phyloP scores from a whole-genome alignment of 2,888 invertebrate species.

The Portevinia maculata region DNA sequence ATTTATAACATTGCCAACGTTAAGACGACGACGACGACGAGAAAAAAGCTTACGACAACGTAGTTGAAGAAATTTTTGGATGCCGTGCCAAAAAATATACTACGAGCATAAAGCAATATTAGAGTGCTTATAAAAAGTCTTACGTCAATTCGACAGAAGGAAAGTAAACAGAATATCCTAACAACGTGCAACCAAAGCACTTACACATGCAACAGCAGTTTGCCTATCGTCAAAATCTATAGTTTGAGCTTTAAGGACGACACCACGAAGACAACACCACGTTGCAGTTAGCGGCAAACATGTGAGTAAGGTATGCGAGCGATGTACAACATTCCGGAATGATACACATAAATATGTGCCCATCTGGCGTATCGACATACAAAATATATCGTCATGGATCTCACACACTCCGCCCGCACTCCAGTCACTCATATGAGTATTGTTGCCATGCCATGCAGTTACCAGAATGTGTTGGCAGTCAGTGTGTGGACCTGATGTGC shows the following conservation, averaged over 20 bases:
- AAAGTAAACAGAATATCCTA: conserved; percentile 12
- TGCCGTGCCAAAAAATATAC: conserved; percentile 55
- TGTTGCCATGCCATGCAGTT: too few species aligned
- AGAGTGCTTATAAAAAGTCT: conserved; percentile 42
- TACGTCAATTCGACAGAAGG: conserved; percentile 33
- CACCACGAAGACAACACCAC: conserved; percentile 29
- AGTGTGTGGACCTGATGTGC: too few species aligned
- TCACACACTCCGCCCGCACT: conserved; percentile 3
- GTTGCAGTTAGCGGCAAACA: conserved; percentile 27
- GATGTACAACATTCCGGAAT: conserved; percentile 5
- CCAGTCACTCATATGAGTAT: too few species aligned
- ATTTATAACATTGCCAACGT: conserved; percentile 40
- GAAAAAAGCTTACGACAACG: too few species aligned
- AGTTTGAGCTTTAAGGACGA: neutral
- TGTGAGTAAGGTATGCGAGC: conserved; percentile 3
- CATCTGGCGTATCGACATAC: conserved; percentile 31
- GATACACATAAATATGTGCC: conserved; percentile 8
- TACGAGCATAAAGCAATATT: neutral
- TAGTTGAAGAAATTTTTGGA: conserved; percentile 46
- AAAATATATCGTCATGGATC: conserved; percentile 24
- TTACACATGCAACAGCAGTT: conserved; percentile 43
- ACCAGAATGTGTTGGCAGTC: too few species aligned
- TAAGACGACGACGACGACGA: conserved; percentile 28
- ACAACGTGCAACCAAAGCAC: conserved; percentile 22
- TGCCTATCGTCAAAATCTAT: conserved; percentile 23